Base-by-base conservation (phyloP, 2,888 invertebrate species). In the Palloptera scutellata region DNA sequence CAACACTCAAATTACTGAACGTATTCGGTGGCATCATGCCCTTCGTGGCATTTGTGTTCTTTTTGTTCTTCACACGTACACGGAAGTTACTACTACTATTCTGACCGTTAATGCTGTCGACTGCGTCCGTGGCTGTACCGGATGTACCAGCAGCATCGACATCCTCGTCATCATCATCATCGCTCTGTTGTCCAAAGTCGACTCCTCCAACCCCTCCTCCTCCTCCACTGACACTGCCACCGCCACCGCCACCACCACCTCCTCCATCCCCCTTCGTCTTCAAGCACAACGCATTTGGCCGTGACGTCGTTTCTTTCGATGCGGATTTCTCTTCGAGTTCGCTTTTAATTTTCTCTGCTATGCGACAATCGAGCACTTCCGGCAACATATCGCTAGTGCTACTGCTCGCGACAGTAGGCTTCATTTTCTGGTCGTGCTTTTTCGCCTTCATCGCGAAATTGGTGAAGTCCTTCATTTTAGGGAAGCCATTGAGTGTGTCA, bases 341-440 rank as follows among this genome's bases (percentile, higher is more conserved):
- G 70, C 81, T 85, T 69, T 85, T 84, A 65, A 85, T 85, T 73
- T 85, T 85, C 74, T 85, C 85, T 12, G 84, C 85, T 40, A 85
- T 85, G 69, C 85, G 79, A 66, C 85, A 85, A 67, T 85, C 85
- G 0, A 85, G 73, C 5, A 85, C 84, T 74, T 85, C 85, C 13
- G 85, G 83, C 58, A 84, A 68, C 54, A 76, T 76, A 65, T 82
- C 79, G 55, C 73, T 75, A 20, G 75, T 76, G 41, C 71, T 71
- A 15, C 73, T 55, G 42, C 73, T 74, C 2, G 30, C 17, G 30
- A 61, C 42, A 1, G 61, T 5, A 13, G 43, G 52, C 57, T 68
- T 70, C 66, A 64, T 66, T 64, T 70, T 70, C 51, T 70, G 71
- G 15, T 70, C 73, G 70, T 84, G 83, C 64, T 82, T 82, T 65